Percentiles rank a stretch among this genome's conserved stretches.
Evolutionary conservation across 2,888 invertebrate genomes (phyloP).

Genomic region (Podotricha telesiphe): DNA sequence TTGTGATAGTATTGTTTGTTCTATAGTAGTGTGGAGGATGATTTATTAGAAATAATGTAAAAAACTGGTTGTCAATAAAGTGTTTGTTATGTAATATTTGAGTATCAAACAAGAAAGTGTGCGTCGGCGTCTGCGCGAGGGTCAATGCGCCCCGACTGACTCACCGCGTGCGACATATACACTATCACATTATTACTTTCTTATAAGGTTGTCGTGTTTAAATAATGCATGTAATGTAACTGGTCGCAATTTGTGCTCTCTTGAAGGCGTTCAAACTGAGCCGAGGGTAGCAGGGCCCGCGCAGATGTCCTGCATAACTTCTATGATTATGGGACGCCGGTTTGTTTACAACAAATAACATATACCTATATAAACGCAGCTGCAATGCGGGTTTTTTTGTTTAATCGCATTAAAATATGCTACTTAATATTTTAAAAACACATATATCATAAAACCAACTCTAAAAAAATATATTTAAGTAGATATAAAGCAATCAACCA

Average conservation of each 20-base stretch:
- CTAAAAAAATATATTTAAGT: background rate
- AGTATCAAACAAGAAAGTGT: conserved; percentile 66
- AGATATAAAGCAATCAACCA: conserved; percentile 7
- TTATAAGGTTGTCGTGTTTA: conserved; percentile 79
- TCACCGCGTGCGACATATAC: conserved; percentile 74
- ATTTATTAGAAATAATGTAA: conserved; percentile 26
- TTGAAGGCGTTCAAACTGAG: conserved; percentile 44
- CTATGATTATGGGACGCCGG: conserved; percentile 30
- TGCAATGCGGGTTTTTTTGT: background rate
- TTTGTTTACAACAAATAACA: conserved; percentile 23
- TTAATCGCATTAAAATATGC: background rate
- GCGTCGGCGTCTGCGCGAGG: conserved; percentile 68
- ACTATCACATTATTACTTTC: conserved; percentile 81
- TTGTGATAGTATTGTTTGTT: background rate
- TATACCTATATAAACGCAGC: background rate
- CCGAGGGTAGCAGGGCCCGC: conserved; percentile 33
- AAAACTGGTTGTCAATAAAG: conserved; percentile 48
- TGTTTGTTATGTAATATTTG: conserved; percentile 53
- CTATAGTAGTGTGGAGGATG: background rate
- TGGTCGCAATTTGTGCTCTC: conserved; percentile 75
- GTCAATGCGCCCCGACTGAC: conserved; percentile 74
- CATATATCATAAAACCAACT: too few relatives aligned
- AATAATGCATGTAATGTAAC: conserved; percentile 82
- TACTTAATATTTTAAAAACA: background rate
- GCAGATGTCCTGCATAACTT: conserved; percentile 32